Evolutionary conservation across 2,113 vertebrate genomes (phyloP), one percentile per base, ranked within the genome.

Genomic region (Peromyscus maniculatus): DNA sequence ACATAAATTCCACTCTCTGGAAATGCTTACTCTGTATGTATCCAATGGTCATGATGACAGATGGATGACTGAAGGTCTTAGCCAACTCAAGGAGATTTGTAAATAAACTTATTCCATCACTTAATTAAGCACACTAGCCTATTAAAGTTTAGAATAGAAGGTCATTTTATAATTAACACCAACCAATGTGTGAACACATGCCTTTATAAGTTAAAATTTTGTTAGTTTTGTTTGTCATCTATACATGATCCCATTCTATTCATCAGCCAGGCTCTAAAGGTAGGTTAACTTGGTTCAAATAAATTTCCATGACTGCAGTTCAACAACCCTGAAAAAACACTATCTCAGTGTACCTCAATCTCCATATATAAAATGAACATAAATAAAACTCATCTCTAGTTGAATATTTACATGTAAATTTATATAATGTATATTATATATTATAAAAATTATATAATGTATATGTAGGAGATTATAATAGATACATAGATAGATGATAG

Each of bases 191-290:
- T 28, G 1, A 33, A 22, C 10, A 11, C 0, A 7, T 31, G 28
- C 17, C 77, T 86, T 59, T 43, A 46, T 69, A 71, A 49, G n/a
- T 28, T 22, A 16, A 12, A 43, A 69, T 57, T 31, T 71, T 31
- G 39, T 39, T 75, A 74, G 59, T 64, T 84, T 72, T 90, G 19
- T 74, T 87, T 96, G 78, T 36, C 43, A 79, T 62, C 92, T 49
- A 92, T 26, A 57, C 64, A 64, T 69, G 55, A 95, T 52, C 36
- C 26, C 16, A 46, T 46, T 75, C 24, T 46, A 22, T 19, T 21
- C 12, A 52, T 36, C 36, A 77, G 52, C 39, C 39, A 57, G 36
- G 22, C 21, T 80, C 10, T 43, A 17, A 4, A 67, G 17, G 78
- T 87, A 71, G 12, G 28, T 2, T 59, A n/a, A n/a, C 19, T 69